Conservation (phyloP, 2,113 vertebrate species). For the Ranitomeya variabilis region DNA sequence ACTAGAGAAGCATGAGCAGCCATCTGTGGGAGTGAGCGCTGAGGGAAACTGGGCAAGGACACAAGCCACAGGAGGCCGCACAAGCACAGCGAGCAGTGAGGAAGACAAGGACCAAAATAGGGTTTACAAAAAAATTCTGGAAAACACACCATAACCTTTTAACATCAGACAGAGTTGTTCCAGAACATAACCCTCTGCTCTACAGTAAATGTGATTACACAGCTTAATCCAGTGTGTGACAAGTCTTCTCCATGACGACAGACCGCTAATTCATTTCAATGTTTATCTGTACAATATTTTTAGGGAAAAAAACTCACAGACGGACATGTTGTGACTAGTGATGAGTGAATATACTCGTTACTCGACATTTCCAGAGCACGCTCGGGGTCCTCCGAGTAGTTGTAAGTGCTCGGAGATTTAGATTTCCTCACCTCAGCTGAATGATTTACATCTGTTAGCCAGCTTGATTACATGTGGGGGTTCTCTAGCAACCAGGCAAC, state of each 20-base stretch:
- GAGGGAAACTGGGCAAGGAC: not conserved
- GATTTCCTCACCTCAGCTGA: too few relatives aligned
- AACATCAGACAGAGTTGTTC: not conserved
- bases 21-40: conserved; percentile 4
- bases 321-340: not conserved
- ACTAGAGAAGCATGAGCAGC: conserved; percentile 1
- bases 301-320: not conserved
- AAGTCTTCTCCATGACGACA: not conserved
- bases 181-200: not conserved
- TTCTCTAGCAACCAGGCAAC: too few relatives aligned
- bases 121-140: not conserved
- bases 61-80: not conserved
- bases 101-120: not conserved
- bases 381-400: too few relatives aligned
- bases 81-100: not conserved
- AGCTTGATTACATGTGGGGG: too few relatives aligned
- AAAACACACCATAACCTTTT: not conserved
- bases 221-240: not conserved
- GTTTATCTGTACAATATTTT: not conserved
- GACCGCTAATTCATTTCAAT: not conserved
- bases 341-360: not conserved
- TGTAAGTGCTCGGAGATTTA: too few relatives aligned
- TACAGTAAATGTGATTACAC: not conserved
- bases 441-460: too few relatives aligned
- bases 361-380: too few relatives aligned